A percentile compares a stretch with the other conserved stretches of the same genome.
Evolutionary conservation across 64 coral and sea anemone species (phyloP).

Genomic region (Actinia equina): DNA sequence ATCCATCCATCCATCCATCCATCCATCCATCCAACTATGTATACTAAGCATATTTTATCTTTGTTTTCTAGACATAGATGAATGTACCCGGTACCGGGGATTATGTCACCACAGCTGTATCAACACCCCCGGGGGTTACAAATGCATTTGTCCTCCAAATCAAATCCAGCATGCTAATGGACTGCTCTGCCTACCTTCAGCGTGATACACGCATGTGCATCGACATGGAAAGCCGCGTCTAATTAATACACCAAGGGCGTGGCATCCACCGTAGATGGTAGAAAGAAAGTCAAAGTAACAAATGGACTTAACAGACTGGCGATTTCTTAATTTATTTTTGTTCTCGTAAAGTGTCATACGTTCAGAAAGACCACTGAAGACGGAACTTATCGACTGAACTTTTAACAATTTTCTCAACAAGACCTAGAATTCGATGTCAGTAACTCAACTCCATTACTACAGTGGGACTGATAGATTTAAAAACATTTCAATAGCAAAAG

Average conservation of each 20-base stretch:
- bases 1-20: neutral
- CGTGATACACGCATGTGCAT: neutral
- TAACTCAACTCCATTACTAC: neutral
- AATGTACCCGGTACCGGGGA: slow-evolving; percentile 68
- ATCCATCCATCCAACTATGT: neutral
- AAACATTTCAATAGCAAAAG: neutral
- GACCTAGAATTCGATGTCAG: neutral
- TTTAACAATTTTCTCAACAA: neutral
- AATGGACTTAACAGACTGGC: neutral
- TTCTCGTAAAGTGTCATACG: neutral
- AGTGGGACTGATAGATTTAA: neutral
- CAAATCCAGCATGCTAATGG: slow-evolving; percentile 73
- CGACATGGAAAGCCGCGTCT: neutral
- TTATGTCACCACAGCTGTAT: slow-evolving; percentile 72
- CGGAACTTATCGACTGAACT: neutral
- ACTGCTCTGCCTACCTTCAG: slow-evolving; percentile 55
- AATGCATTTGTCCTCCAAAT: slow-evolving; percentile 68
- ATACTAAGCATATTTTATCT: neutral
- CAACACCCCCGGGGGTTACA: slow-evolving; percentile 77
- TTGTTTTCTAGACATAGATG: slow-evolving; percentile 62
- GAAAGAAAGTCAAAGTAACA: neutral
- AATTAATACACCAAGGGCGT: neutral
- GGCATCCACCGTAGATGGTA: neutral
- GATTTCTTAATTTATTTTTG: neutral
- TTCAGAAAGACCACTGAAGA: neutral